phyloP scores from a whole-genome alignment of 2,113 vertebrate species.

The Bombycilla garrulus region DNA sequence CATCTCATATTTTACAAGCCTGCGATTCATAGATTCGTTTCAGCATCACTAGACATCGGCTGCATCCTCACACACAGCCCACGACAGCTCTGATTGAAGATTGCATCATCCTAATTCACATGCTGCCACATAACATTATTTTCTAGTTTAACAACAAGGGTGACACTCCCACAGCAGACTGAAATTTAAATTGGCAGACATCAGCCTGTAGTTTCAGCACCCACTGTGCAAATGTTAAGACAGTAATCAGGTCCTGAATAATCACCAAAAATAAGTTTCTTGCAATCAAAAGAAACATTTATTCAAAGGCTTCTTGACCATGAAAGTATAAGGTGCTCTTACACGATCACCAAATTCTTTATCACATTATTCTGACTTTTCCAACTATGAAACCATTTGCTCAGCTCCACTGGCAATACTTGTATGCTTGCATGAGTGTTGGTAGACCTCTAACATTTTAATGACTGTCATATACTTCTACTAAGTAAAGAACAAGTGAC shows the following conservation, averaged over 20 bases:
- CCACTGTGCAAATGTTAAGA: background rate
- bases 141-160: constrained; percentile 32
- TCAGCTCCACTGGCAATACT: background rate
- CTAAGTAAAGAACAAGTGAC: background rate
- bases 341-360: background rate
- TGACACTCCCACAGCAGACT: constrained; percentile 13
- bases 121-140: constrained; percentile 5
- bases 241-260: background rate
- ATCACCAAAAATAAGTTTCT: background rate
- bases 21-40: background rate
- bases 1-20: background rate
- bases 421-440: background rate
- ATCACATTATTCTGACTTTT: background rate
- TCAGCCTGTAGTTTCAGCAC: constrained; percentile 11
- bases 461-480: background rate
- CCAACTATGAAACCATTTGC: background rate
- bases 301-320: background rate
- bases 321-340: background rate
- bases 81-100: background rate
- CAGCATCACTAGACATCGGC: background rate
- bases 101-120: constrained; percentile 34
- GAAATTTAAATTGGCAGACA: constrained; percentile 36
- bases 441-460: background rate
- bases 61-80: background rate
- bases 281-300: background rate